phyloP scores from a whole-genome alignment of 1,140 invertebrate genomes.

The Lasioglossum albipes region DNA sequence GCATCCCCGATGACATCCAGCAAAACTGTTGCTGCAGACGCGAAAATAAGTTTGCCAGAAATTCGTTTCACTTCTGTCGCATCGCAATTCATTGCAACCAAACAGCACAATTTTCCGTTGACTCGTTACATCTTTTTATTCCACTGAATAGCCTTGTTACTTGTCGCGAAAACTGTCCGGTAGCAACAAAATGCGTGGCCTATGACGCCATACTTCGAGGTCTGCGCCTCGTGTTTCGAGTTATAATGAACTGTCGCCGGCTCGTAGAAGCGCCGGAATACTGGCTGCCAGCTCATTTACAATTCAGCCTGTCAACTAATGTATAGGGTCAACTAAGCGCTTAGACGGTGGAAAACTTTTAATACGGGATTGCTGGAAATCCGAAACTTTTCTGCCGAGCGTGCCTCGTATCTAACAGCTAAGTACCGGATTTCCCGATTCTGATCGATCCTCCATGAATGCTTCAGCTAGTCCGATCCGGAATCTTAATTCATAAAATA shows the following conservation, averaged over 20 bases:
- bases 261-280: not conserved
- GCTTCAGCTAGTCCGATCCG: not conserved
- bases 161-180: not conserved
- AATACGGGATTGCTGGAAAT: not conserved
- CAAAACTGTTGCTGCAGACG: not conserved
- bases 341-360: slow-evolving; percentile 9
- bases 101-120: slow-evolving; percentile 5
- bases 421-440: not conserved
- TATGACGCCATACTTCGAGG: not conserved
- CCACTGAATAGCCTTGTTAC: slow-evolving; percentile 7
- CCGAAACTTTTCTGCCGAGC: not conserved
- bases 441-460: not conserved
- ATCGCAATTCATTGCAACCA: slow-evolving; percentile 21
- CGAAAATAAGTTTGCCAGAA: not conserved
- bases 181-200: not conserved
- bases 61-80: slow-evolving; percentile 2
- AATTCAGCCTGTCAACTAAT: slow-evolving; percentile 16
- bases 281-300: not conserved
- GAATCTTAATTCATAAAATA: not conserved
- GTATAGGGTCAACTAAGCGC: not conserved
- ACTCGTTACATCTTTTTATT: slow-evolving; percentile 12
- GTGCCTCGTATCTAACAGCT: not conserved
- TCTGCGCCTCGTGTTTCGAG: not conserved
- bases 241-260: not conserved
- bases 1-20: not conserved